These are phyloP conservation scores for Bambusicola thoracicus DNA, from an alignment of 2,113 vertebrate species.

Conservation along the genomic window DNA sequence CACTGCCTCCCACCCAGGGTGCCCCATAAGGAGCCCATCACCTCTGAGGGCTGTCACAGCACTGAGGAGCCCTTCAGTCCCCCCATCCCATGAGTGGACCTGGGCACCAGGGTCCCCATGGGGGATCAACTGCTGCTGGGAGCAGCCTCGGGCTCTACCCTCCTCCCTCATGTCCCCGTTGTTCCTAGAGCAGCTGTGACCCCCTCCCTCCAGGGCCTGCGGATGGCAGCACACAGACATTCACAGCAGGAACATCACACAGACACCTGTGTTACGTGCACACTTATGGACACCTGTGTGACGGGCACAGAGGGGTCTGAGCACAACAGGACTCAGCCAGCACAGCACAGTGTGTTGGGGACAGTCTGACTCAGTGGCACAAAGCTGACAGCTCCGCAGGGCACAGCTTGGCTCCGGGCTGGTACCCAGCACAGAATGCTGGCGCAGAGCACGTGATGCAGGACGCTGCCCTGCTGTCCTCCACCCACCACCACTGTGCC, in stretches of 20 bases:
- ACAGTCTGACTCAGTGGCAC: not conserved
- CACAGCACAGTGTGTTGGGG: accelerated
- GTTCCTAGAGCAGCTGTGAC: not conserved
- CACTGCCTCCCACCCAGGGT: not conserved
- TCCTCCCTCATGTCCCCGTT: not conserved
- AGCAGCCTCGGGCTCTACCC: not conserved
- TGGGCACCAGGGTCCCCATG: accelerated
- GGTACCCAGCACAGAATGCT: accelerated
- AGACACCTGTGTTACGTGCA: not conserved
- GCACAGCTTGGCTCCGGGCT: not conserved
- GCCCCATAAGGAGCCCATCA: not conserved
- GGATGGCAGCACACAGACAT: not conserved
- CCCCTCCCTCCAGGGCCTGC: not conserved
- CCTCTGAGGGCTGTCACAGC: not conserved
- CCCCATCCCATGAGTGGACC: not conserved
- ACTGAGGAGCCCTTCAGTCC: not conserved
- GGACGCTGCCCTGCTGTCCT: not conserved
- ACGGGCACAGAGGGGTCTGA: not conserved
- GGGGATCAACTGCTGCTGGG: accelerated
- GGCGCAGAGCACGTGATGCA: not conserved
- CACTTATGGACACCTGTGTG: accelerated
- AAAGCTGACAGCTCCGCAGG: not conserved
- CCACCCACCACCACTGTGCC: accelerated
- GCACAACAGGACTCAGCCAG: not conserved
- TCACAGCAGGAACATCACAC: accelerated